phyloP scores from a whole-genome alignment of 92 coral and sea anemone genomes.

The Zoanthus gigantus region DNA sequence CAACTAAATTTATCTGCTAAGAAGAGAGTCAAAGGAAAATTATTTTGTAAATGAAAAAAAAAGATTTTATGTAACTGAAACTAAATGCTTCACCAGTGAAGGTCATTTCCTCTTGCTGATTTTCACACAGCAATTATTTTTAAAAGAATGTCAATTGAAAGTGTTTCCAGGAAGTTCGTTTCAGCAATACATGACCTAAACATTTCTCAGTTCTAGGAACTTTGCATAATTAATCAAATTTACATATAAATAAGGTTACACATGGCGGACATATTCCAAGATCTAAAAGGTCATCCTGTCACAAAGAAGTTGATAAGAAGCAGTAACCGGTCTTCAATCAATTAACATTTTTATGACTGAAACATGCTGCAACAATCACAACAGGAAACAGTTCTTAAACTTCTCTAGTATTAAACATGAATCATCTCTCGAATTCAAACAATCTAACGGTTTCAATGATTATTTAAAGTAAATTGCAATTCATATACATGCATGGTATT shows the following conservation, averaged over 20 bases:
- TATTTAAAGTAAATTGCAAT: too few relatives aligned
- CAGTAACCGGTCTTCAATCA: background rate
- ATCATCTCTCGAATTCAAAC: background rate
- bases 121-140: background rate
- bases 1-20: too few relatives aligned
- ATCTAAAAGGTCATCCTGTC: background rate
- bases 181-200: slow-evolving; percentile 24
- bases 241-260: slow-evolving; percentile 7
- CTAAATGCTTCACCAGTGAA: background rate
- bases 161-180: slow-evolving; percentile 30
- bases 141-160: background rate
- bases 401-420: background rate
- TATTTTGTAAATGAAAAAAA: background rate
- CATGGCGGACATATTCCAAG: slow-evolving; percentile 18
- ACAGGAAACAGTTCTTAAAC: background rate
- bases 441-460: background rate
- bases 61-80: background rate
- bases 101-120: background rate
- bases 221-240: slow-evolving; percentile 24
- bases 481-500: too few relatives aligned
- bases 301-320: background rate
- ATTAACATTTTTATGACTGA: background rate
- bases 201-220: slow-evolving; percentile 10
- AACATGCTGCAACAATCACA: background rate
- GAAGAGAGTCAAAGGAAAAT: too few relatives aligned